Evolutionary conservation across 1,140 invertebrate genomes (phyloP).

Genomic region (Lanistes nyassanus): DNA sequence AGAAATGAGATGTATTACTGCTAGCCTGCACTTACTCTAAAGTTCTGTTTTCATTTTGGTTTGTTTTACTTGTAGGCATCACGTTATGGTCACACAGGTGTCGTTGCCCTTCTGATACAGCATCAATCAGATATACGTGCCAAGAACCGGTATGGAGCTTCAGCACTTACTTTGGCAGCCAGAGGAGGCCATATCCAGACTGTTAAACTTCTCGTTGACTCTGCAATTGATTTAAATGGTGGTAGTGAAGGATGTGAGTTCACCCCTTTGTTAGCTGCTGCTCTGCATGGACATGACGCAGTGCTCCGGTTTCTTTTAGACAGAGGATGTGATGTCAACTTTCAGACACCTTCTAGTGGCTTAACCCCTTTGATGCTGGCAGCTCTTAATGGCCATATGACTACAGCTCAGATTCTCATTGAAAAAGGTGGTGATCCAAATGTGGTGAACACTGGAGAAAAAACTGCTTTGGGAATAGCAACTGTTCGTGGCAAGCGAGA

Average conservation of each 20-base stretch:
- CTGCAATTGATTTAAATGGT: slow-evolving; percentile 57
- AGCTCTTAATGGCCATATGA: slow-evolving; percentile 66
- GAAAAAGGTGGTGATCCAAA: slow-evolving; percentile 64
- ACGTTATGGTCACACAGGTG: slow-evolving; percentile 62
- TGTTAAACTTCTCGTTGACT: slow-evolving; percentile 58
- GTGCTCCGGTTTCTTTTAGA: slow-evolving; percentile 61
- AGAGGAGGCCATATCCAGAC: slow-evolving; percentile 63
- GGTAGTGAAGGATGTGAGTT: slow-evolving; percentile 58
- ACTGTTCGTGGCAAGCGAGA: slow-evolving; percentile 55
- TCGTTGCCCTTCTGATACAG: slow-evolving; percentile 59
- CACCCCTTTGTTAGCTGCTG: slow-evolving; percentile 60
- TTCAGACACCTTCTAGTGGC: slow-evolving; percentile 57
- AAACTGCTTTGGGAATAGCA: slow-evolving; percentile 66
- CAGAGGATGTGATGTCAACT: slow-evolving; percentile 64
- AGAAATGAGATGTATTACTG: not conserved
- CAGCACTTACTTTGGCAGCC: slow-evolving; percentile 61
- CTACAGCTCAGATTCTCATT: slow-evolving; percentile 64
- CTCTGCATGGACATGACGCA: slow-evolving; percentile 64
- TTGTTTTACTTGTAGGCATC: slow-evolving; percentile 20
- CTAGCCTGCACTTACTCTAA: not conserved
- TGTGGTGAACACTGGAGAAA: slow-evolving; percentile 56
- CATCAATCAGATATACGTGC: slow-evolving; percentile 61
- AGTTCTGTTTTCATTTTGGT: slow-evolving; percentile 6
- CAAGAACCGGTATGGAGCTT: slow-evolving; percentile 53
- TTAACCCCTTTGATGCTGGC: slow-evolving; percentile 64